A percentile compares a stretch with the other conserved stretches of the same genome.
Conservation (phyloP, 2,797 vertebrate species). For the Sarcophilus harrisii region DNA sequence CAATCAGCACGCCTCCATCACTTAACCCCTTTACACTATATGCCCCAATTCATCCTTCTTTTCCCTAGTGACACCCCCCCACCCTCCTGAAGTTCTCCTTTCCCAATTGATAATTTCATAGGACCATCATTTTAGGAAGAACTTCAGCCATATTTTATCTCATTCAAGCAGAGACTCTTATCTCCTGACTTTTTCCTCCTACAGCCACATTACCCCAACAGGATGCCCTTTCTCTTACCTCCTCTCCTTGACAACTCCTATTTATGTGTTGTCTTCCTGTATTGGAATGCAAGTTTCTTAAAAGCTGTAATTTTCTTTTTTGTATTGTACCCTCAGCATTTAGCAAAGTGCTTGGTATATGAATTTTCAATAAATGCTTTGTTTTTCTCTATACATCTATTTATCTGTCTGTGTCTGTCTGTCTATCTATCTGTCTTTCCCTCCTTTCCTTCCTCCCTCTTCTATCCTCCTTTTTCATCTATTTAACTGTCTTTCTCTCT, state of each 20-base stretch:
- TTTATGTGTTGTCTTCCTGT: not conserved
- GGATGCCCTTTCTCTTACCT: not conserved
- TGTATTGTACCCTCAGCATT: not conserved
- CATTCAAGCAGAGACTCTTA: not conserved
- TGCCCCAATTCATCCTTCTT: not conserved
- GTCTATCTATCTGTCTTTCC: no score
- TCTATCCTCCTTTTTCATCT: not conserved
- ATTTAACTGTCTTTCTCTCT: not conserved
- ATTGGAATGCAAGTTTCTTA: not conserved
- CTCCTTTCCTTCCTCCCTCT: no score
- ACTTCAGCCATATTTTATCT: not conserved
- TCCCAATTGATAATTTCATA: not conserved
- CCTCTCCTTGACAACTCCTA: not conserved
- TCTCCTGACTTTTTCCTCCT: not conserved
- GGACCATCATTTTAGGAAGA: not conserved
- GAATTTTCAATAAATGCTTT: not conserved
- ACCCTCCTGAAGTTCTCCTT: not conserved
- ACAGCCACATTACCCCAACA: not conserved
- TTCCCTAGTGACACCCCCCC: not conserved
- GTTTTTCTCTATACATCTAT: no score
- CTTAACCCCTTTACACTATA: not conserved
- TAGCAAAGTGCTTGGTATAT: not conserved
- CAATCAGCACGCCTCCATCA: slow-evolving; percentile 53
- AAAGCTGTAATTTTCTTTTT: not conserved
- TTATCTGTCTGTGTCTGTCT: no score